These are phyloP conservation scores for Scortum barcoo DNA, from an alignment of 2,113 vertebrate genomes.

Conservation along the genomic window DNA sequence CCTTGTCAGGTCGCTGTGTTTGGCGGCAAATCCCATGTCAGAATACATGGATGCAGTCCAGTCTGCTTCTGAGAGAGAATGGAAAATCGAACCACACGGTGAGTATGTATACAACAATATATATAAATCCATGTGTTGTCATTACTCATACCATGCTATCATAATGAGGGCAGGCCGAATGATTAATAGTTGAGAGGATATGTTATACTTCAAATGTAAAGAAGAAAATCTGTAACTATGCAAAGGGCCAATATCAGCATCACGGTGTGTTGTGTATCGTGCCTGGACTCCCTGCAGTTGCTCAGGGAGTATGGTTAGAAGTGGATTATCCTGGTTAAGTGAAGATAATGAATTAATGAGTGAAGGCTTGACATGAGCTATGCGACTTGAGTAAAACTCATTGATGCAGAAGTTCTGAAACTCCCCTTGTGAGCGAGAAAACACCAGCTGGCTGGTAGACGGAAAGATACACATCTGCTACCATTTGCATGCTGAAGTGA, in stretches of 20 bases:
- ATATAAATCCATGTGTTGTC: not conserved
- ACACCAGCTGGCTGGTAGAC: not conserved
- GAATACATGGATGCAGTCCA: conserved; percentile 5
- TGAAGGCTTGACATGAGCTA: conserved; percentile 13
- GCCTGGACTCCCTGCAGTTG: not conserved
- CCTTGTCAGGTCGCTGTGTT: conserved; percentile 32
- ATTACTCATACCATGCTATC: not conserved
- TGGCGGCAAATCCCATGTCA: conserved; percentile 9
- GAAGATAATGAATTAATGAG: conserved; percentile 49
- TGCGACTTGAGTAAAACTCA: conserved; percentile 10
- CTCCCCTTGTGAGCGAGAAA: not conserved
- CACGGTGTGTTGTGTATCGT: not conserved
- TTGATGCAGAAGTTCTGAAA: conserved; percentile 7
- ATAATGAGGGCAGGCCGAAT: not conserved
- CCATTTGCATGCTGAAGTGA: conserved; percentile 26
- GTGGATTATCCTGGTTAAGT: conserved; percentile 39
- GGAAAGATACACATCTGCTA: conserved; percentile 34
- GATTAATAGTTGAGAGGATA: not conserved
- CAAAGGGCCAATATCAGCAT: conserved; percentile 1
- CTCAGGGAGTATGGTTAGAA: conserved; percentile 31
- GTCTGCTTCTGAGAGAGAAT: not conserved
- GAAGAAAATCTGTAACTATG: not conserved
- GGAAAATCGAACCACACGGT: not conserved
- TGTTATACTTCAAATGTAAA: not conserved
- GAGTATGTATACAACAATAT: not conserved